Evolutionary conservation across 2,888 invertebrate species (phyloP).

Genomic region (Bimastos eiseni): DNA sequence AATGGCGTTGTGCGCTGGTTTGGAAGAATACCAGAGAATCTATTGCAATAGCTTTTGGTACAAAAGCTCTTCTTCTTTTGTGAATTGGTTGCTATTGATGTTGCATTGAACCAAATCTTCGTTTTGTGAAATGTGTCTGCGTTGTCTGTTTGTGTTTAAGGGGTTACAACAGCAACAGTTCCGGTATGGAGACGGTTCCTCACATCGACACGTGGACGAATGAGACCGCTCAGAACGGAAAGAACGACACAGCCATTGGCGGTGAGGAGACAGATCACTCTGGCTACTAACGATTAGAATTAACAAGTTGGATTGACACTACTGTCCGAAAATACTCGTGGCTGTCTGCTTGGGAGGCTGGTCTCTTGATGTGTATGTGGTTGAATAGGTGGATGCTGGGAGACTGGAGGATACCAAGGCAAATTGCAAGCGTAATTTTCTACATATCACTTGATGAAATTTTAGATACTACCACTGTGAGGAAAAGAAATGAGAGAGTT

Average conservation of each 20-base stretch:
- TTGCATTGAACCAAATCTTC: not conserved
- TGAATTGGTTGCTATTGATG: not conserved
- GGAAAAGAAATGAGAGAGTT: too few relatives aligned
- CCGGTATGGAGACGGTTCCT: slow-evolving; percentile 46
- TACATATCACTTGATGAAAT: too few relatives aligned
- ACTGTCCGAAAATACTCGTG: not conserved
- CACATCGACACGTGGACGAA: slow-evolving; percentile 68
- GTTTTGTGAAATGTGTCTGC: not conserved
- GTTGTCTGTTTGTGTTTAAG: not conserved
- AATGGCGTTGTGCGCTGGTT: too few relatives aligned
- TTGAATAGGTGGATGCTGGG: too few relatives aligned
- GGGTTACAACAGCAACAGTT: not conserved
- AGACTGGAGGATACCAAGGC: too few relatives aligned
- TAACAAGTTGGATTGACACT: too few relatives aligned
- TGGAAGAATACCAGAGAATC: not conserved
- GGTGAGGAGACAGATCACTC: slow-evolving; percentile 1
- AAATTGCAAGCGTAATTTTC: too few relatives aligned
- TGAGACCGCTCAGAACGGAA: slow-evolving; percentile 62
- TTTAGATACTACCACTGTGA: too few relatives aligned
- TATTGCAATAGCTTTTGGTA: not conserved
- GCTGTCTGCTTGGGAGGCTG: too few relatives aligned
- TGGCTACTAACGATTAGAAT: too few relatives aligned
- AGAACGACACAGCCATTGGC: slow-evolving; percentile 50
- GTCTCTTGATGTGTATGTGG: too few relatives aligned
- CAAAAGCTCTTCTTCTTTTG: not conserved